Percentiles rank a stretch among this genome's conserved stretches.
Conservation (phyloP, 2,888 invertebrate genomes). For the Tryphoninae sp. region DNA sequence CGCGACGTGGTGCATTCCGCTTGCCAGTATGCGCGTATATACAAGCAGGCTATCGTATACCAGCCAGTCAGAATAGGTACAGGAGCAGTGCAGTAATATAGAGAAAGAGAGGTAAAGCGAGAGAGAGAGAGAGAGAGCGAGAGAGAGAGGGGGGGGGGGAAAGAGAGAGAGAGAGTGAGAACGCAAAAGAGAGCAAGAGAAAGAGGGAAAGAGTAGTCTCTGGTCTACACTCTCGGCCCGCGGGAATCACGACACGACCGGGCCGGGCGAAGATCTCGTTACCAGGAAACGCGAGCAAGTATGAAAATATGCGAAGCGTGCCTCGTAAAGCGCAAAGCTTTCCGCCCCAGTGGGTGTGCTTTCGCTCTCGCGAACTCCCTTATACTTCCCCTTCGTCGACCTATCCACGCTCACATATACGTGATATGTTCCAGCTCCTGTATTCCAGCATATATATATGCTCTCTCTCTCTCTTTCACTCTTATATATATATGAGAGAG, state of each 20-base stretch:
- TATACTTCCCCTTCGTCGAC: slow-evolving; percentile 12
- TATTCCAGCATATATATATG: not conserved
- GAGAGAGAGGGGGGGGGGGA: not conserved
- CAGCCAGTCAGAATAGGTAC: slow-evolving; percentile 9
- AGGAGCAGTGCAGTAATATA: slow-evolving; percentile 11
- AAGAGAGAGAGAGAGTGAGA: not conserved
- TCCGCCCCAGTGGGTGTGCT: slow-evolving; percentile 56
- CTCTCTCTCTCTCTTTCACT: not conserved
- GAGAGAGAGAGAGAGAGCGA: slow-evolving; percentile 1
- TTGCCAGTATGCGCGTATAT: slow-evolving; percentile 9
- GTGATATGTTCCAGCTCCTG: slow-evolving; percentile 1
- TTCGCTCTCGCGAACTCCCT: slow-evolving; percentile 41
- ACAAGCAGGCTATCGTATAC: slow-evolving; percentile 21
- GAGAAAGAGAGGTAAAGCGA: not conserved
- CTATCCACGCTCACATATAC: not conserved
- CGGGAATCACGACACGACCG: slow-evolving; percentile 56
- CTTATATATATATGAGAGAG: slow-evolving; percentile 12
- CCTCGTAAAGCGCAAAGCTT: slow-evolving; percentile 61
- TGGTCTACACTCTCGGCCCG: slow-evolving; percentile 53
- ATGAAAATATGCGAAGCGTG: slow-evolving; percentile 65
- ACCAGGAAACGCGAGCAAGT: slow-evolving; percentile 63
- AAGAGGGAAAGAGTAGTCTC: slow-evolving; percentile 9
- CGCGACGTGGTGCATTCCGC: not conserved
- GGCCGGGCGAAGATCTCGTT: slow-evolving; percentile 60
- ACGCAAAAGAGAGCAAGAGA: not conserved